Evolutionary conservation across 2,113 vertebrate genomes (phyloP), one percentile per base, ranked within the genome.

Genomic region (Crotalus tigris): DNA sequence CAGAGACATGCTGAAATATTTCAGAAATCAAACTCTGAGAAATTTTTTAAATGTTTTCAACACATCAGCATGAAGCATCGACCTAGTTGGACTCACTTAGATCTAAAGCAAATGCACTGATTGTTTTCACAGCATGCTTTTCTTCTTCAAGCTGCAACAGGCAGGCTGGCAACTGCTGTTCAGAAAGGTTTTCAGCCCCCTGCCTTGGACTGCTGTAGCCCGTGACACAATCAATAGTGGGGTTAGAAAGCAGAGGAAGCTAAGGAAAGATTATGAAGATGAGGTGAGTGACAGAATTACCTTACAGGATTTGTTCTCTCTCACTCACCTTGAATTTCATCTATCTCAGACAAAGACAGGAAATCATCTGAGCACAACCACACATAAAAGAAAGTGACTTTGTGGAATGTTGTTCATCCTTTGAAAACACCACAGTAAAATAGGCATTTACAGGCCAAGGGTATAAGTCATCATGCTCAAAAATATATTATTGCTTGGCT

Each of bases 71-170:
- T 98, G 98, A 98, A 97, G 95, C 98, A 98, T 98, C 96, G 96
- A 98, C 97, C 98, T 98, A 97, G 97, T 96, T 97, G 97, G 97
- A 98, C 98, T 98, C 98, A 98, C 98, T 98, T 97, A 98, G 98
- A 98, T 98, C 98, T 98, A 97, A 98, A 98, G 97, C 97, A 98
- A 98, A 98, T 98, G 98, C 97, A 97, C 97, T 98, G 98, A 98
- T 99, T 98, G 98, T 98, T 98, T 98, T 98, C 98, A 98, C 98
- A 98, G 98, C 98, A 97, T 97, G 98, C 91, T 95, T 97, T 97
- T 97, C 97, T 97, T 97, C 96, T 97, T 91, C 94, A 96, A 96
- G 97, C 97, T 96, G 97, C 97, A 97, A 96, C 97, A 97, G 97
- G 96, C 96, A 91, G 96, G 92, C 94, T 93, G 93, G 97, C 94